phyloP scores from a whole-genome alignment of 1,140 invertebrate genomes.

The Pemphigus obesinymphae region DNA sequence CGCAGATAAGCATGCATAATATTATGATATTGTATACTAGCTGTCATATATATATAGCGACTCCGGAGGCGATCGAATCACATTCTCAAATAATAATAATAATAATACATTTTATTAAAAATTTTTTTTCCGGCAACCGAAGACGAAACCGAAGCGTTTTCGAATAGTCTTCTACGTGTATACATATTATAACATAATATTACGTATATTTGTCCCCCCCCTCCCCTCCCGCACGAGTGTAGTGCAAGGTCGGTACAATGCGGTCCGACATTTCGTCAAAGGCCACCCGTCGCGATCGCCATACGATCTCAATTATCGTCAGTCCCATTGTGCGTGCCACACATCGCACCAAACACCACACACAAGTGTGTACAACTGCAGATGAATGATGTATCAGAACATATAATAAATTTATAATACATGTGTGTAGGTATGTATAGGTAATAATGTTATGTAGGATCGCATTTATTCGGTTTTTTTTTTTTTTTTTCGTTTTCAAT shows the following conservation, averaged over 20 bases:
- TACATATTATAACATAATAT: background rate
- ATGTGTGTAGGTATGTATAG: too few species aligned
- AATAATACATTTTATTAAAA: background rate
- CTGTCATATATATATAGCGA: too few species aligned
- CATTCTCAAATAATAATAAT: too few species aligned
- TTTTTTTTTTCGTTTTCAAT: background rate
- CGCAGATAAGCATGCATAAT: too few species aligned
- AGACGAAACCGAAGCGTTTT: background rate
- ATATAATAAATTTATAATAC: background rate
- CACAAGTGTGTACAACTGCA: too few species aligned
- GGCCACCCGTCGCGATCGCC: background rate
- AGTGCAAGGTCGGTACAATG: constrained; percentile 23
- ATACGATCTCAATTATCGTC: background rate
- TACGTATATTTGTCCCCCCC: background rate
- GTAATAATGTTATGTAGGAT: too few species aligned
- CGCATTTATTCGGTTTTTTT: too few species aligned
- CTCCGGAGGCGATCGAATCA: too few species aligned
- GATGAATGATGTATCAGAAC: too few species aligned
- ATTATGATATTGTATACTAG: too few species aligned
- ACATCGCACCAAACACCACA: too few species aligned
- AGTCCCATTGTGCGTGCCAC: background rate
- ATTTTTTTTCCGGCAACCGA: background rate
- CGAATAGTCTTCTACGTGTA: background rate
- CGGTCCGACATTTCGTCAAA: constrained; percentile 17
- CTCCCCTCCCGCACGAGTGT: background rate